Conservation (phyloP, 2,797 vertebrate species). For the Diplodus sargus region DNA sequence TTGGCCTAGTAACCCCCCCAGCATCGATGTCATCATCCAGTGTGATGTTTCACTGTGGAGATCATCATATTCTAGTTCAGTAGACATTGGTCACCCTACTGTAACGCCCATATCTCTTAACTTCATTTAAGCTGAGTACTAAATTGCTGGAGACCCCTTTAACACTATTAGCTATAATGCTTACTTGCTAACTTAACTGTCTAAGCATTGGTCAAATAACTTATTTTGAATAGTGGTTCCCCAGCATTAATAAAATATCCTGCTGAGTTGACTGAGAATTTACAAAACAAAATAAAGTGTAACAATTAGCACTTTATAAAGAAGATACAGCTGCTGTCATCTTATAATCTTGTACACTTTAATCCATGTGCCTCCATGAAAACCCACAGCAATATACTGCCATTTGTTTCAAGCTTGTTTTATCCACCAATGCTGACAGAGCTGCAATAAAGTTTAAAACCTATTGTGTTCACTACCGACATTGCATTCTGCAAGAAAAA, state of each 20-base stretch:
- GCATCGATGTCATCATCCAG: too few species aligned
- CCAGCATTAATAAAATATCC: not conserved
- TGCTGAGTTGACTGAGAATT: not conserved
- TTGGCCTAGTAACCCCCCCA: too few species aligned
- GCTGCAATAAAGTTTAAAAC: not conserved
- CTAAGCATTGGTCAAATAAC: not conserved
- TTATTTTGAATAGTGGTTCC: not conserved
- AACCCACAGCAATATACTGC: too few species aligned
- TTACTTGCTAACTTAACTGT: not conserved
- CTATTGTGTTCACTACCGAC: not conserved
- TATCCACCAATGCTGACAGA: not conserved
- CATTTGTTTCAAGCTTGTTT: conserved; percentile 20
- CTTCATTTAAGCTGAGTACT: not conserved
- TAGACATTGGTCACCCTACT: too few species aligned
- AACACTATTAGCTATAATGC: not conserved
- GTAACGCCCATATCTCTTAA: not conserved
- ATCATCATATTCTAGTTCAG: too few species aligned
- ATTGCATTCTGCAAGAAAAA: not conserved
- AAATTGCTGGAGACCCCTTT: not conserved
- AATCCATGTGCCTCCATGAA: too few species aligned
- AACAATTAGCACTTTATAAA: not conserved
- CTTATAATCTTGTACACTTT: too few species aligned
- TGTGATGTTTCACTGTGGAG: too few species aligned
- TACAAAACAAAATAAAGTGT: not conserved
- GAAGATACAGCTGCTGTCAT: conserved; percentile 10